These are phyloP conservation scores for Cyanoliseus patagonus DNA, from an alignment of 2,113 vertebrate species.

Conservation along the genomic window DNA sequence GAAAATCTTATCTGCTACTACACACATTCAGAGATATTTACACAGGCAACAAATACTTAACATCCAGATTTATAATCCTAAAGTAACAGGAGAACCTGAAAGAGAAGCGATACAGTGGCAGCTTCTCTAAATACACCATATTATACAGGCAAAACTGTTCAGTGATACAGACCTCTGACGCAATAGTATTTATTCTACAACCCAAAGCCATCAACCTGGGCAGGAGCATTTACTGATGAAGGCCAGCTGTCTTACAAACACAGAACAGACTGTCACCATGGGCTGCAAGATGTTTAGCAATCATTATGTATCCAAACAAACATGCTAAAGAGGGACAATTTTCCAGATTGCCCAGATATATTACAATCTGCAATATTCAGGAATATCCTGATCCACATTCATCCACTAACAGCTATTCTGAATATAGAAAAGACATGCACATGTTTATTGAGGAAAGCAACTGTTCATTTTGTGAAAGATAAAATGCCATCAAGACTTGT, in stretches of 20 bases:
- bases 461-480: neutral
- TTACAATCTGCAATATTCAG: neutral
- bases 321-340: neutral
- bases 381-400: neutral
- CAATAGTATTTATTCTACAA: neutral
- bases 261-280: neutral
- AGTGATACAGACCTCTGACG: neutral
- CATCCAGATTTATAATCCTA: neutral
- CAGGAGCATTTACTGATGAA: neutral
- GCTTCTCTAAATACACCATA: neutral
- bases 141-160: neutral
- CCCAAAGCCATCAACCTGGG: neutral
- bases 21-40: neutral
- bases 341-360: neutral
- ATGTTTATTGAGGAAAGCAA: neutral
- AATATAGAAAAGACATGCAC: neutral
- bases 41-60: neutral
- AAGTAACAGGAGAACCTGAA: neutral
- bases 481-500: neutral
- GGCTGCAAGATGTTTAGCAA: neutral
- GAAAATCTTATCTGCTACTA: neutral
- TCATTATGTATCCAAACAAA: neutral
- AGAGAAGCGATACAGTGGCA: neutral
- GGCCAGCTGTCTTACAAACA: neutral
- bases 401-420: neutral